phyloP scores from a whole-genome alignment of 1,140 invertebrate genomes.

The Teleopsis dalmanni region DNA sequence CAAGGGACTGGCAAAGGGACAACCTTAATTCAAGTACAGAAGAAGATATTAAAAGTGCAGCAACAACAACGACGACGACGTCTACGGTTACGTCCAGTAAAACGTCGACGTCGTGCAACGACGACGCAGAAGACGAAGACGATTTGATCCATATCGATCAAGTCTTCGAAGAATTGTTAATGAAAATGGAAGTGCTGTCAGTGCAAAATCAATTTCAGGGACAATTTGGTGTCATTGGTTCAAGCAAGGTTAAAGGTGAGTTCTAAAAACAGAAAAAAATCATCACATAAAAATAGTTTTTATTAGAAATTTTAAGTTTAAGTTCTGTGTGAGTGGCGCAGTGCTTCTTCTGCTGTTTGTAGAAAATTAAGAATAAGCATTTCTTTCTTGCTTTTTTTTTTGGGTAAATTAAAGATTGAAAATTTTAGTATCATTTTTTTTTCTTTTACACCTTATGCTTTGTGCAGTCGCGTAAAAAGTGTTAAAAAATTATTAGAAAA shows the following conservation, averaged over 20 bases:
- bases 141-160: constrained; percentile 19
- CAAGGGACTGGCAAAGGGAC: too few species aligned
- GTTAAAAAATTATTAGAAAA: too few species aligned
- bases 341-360: too few species aligned
- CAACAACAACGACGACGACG: neutral
- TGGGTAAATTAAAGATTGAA: neutral
- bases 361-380: neutral
- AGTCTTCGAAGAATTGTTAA: constrained; percentile 20
- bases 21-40: too few species aligned
- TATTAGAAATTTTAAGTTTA: too few species aligned
- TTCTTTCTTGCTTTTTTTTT: neutral
- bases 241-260: constrained; percentile 43
- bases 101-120: neutral
- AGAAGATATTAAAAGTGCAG: too few species aligned
- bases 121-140: neutral
- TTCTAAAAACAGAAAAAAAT: constrained; percentile 9
- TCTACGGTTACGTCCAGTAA: neutral
- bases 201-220: constrained; percentile 46
- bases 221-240: constrained; percentile 42
- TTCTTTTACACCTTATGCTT: too few species aligned
- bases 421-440: too few species aligned
- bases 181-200: constrained; percentile 46
- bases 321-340: too few species aligned
- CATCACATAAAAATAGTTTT: too few species aligned
- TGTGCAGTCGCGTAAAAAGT: too few species aligned